Conservation (phyloP, 1,140 invertebrate genomes). For the Hypsibius dujardini region DNA sequence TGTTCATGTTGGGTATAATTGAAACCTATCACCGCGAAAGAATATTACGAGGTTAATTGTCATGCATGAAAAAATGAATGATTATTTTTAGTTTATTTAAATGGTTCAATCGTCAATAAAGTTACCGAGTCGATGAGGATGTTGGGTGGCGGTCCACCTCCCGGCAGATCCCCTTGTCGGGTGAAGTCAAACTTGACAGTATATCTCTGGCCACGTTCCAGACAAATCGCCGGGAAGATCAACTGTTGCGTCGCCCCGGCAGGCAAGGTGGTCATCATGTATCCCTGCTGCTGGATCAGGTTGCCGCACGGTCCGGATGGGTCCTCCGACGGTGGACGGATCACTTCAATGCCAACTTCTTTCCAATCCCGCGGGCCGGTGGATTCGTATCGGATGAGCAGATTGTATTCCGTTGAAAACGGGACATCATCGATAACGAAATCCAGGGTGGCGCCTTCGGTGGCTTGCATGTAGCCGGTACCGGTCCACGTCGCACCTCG, state of each 20-base stretch:
- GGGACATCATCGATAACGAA: constrained; percentile 65
- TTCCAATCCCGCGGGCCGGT: constrained; percentile 26
- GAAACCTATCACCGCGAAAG: constrained; percentile 41
- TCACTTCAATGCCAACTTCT: constrained; percentile 16
- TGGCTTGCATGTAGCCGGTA: constrained; percentile 66
- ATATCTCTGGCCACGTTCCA: constrained; percentile 74
- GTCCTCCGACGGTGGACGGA: constrained; percentile 51
- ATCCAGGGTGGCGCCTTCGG: constrained; percentile 61
- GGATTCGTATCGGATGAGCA: constrained; percentile 77
- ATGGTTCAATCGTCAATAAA: too few species aligned
- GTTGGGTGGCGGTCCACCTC: constrained; percentile 53
- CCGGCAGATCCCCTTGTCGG: constrained; percentile 41
- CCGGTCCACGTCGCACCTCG: constrained; percentile 72
- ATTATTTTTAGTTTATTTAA: too few species aligned
- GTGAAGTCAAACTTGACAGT: constrained; percentile 63
- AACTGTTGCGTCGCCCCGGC: constrained; percentile 34
- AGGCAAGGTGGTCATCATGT: constrained; percentile 2
- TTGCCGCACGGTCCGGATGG: constrained; percentile 65
- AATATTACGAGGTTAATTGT: constrained; percentile 18
- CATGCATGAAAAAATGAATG: neutral
- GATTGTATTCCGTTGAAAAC: constrained; percentile 71
- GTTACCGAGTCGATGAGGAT: constrained; percentile 76
- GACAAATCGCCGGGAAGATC: constrained; percentile 55
- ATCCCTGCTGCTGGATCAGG: constrained; percentile 38
- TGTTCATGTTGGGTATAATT: constrained; percentile 60